phyloP scores from a whole-genome alignment of 1,140 invertebrate genomes.

The Hestina assimilis region DNA sequence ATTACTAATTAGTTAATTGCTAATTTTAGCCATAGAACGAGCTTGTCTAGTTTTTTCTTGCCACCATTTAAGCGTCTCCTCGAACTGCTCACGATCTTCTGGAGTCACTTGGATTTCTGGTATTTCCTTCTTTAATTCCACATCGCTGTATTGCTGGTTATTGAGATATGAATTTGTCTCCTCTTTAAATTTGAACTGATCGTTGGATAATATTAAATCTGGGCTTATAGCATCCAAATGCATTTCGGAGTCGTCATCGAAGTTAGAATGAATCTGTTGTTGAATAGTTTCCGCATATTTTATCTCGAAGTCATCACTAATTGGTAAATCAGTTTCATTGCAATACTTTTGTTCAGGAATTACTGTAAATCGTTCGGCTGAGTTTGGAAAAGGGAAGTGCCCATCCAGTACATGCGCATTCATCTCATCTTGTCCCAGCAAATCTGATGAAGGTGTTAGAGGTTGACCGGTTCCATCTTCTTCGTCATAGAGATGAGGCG shows the following conservation, averaged over 20 bases:
- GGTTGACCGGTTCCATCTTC: constrained; percentile 67
- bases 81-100: constrained; percentile 70
- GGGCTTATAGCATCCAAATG: constrained; percentile 55
- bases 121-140: constrained; percentile 67
- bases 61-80: constrained; percentile 75
- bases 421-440: constrained; percentile 68
- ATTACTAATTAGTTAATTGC: constrained; percentile 35
- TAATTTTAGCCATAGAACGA: constrained; percentile 46
- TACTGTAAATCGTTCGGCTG: constrained; percentile 71
- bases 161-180: constrained; percentile 36
- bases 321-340: constrained; percentile 46
- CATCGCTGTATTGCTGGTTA: constrained; percentile 47
- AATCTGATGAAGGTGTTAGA: constrained; percentile 71
- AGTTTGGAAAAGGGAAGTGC: constrained; percentile 68
- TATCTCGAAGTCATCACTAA: constrained; percentile 63
- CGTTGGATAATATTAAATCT: constrained; percentile 50
- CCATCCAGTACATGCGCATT: constrained; percentile 58
- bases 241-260: constrained; percentile 41
- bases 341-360: constrained; percentile 68
- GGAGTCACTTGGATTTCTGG: constrained; percentile 71
- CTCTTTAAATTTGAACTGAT: constrained; percentile 60
- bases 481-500: constrained; percentile 73
- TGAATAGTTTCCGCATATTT: constrained; percentile 67
- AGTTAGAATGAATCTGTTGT: constrained; percentile 49
- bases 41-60: constrained; percentile 69